A percentile compares a stretch with the other conserved stretches of the same genome.
Evolutionary conservation across 2,888 invertebrate species (phyloP).

Genomic region (Orthosia incerta): DNA sequence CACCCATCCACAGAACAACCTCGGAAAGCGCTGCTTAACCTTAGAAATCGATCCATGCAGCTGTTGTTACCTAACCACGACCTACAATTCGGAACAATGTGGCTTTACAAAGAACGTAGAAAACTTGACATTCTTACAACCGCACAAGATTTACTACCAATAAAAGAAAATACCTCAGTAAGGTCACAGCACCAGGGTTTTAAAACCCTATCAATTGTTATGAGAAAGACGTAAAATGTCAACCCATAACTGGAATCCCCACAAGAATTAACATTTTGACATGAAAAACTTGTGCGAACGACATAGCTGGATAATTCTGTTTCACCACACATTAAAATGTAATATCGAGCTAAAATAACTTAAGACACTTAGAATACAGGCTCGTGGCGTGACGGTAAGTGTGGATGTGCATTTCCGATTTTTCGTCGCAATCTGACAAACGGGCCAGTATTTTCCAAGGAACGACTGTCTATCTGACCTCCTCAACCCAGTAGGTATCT

Average conservation of each 20-base stretch:
- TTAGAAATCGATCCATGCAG: too few relatives aligned
- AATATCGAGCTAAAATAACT: slow-evolving; percentile 55
- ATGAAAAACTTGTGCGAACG: slow-evolving; percentile 58
- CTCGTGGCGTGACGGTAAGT: slow-evolving; percentile 30
- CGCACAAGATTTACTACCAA: slow-evolving; percentile 26
- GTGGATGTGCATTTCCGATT: slow-evolving; percentile 22
- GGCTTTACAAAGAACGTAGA: neutral
- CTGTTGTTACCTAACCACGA: too few relatives aligned
- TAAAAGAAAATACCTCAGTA: slow-evolving; percentile 31
- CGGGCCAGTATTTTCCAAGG: too few relatives aligned
- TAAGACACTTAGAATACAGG: slow-evolving; percentile 43
- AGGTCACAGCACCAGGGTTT: slow-evolving; percentile 24
- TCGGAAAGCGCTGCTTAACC: too few relatives aligned
- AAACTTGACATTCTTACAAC: slow-evolving; percentile 20
- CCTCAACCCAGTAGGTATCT: too few relatives aligned
- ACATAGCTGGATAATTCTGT: slow-evolving; percentile 56
- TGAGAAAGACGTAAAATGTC: slow-evolving; percentile 48
- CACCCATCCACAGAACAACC: too few relatives aligned
- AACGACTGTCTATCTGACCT: too few relatives aligned
- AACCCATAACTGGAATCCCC: slow-evolving; percentile 32
- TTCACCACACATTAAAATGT: slow-evolving; percentile 62
- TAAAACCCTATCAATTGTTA: slow-evolving; percentile 51
- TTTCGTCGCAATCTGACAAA: slow-evolving; percentile 27
- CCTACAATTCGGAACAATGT: neutral
- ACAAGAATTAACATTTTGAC: slow-evolving; percentile 48